A percentile compares a stretch with the other conserved stretches of the same genome.
Evolutionary conservation across 2,113 vertebrate genomes (phyloP).

Genomic region (Pholis gunnellus): DNA sequence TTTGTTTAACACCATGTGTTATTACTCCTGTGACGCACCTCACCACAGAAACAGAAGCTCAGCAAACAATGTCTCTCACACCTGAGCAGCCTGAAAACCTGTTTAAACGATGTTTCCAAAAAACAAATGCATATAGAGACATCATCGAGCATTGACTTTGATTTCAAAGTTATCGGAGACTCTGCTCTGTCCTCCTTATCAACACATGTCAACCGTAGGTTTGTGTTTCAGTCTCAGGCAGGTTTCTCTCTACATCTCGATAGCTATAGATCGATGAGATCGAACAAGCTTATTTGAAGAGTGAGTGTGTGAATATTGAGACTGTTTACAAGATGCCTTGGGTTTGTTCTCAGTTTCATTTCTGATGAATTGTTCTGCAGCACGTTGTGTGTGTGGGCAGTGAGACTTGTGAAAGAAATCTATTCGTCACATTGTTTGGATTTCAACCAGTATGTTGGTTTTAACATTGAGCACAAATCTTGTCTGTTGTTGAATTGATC

Average conservation of each 20-base stretch:
- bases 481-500: background rate
- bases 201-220: background rate
- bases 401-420: slow-evolving; percentile 38
- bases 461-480: background rate
- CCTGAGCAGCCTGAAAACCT: background rate
- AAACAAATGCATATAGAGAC: too few species aligned
- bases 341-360: slow-evolving; percentile 1
- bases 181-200: background rate
- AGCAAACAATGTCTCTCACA: background rate
- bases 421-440: slow-evolving; percentile 9
- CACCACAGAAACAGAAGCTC: slow-evolving; percentile 2
- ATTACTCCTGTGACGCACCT: background rate
- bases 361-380: background rate
- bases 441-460: background rate
- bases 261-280: background rate
- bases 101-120: background rate
- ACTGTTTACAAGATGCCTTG: background rate
- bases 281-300: background rate
- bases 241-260: background rate
- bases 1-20: background rate
- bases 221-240: slow-evolving; percentile 29
- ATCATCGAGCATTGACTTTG: background rate
- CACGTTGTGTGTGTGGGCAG: slow-evolving; percentile 42
- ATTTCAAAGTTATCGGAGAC: background rate
- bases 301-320: background rate